These are phyloP conservation scores for Pogonomyrmex californicus DNA, from an alignment of 1,140 invertebrate species.

Conservation along the genomic window DNA sequence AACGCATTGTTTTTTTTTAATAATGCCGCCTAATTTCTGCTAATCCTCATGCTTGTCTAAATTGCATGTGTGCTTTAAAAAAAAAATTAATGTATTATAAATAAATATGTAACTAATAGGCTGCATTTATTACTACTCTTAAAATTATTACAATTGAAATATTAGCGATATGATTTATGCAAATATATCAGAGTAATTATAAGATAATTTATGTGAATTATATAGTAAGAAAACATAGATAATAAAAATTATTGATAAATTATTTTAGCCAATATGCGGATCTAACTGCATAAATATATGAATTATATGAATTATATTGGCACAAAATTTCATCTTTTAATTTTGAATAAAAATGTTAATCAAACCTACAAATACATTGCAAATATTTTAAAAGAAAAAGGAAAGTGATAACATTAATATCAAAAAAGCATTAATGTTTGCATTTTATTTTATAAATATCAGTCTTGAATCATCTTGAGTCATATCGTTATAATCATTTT, in stretches of 20 bases:
- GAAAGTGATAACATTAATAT: conserved; percentile 5
- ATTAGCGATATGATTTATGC: neutral
- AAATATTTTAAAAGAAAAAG: conserved; percentile 6
- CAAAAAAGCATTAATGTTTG: conserved; percentile 3
- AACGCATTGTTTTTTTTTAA: neutral
- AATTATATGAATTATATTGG: too few species aligned
- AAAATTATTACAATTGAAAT: neutral
- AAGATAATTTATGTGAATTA: neutral
- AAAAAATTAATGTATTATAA: conserved; percentile 41
- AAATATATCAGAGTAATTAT: neutral
- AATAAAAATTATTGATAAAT: neutral
- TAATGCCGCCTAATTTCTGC: neutral
- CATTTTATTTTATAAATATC: neutral
- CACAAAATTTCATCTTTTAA: neutral
- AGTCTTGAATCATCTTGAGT: neutral
- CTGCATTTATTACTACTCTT: conserved; percentile 26
- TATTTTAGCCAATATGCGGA: neutral
- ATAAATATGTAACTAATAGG: conserved; percentile 5
- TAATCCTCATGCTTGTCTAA: conserved; percentile 29
- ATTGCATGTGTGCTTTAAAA: conserved; percentile 19
- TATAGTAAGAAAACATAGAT: neutral
- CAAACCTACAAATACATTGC: neutral
- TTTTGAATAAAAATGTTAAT: conserved; percentile 12
- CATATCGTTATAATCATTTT: conserved; percentile 16
- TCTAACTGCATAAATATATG: too few species aligned